A percentile compares a stretch with the other conserved stretches of the same genome.
Conservation (phyloP, 1,140 invertebrate species). For the Drosophila equinoxialis region DNA sequence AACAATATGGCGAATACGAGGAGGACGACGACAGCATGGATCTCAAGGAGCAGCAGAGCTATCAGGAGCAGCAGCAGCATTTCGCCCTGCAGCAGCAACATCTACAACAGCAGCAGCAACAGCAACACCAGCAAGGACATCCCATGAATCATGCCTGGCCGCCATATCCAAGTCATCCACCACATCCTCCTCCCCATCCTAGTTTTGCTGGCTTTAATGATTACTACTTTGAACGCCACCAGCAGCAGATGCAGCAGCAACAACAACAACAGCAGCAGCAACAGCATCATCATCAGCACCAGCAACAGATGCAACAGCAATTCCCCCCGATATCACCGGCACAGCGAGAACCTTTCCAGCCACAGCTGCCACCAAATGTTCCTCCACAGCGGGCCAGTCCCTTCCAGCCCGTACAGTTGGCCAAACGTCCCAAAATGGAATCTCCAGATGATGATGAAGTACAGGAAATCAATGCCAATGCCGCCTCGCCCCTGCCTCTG, state of each 20-base stretch:
- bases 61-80: constrained; percentile 68
- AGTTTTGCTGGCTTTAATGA: constrained; percentile 65
- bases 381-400: constrained; percentile 57
- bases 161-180: constrained; percentile 48
- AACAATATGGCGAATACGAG: constrained; percentile 78
- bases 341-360: constrained; percentile 65
- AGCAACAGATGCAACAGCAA: constrained; percentile 17
- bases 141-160: constrained; percentile 61
- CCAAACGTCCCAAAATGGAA: constrained; percentile 64
- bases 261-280: constrained; percentile 62
- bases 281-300: constrained; percentile 35
- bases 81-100: constrained; percentile 64
- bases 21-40: constrained; percentile 77
- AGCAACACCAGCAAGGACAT: constrained; percentile 29
- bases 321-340: constrained; percentile 40
- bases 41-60: constrained; percentile 66
- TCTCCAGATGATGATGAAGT: constrained; percentile 62
- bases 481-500: constrained; percentile 31
- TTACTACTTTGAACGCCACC: constrained; percentile 68
- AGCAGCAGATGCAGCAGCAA: constrained; percentile 64
- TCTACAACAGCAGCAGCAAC: constrained; percentile 55
- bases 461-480: constrained; percentile 59
- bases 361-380: constrained; percentile 66
- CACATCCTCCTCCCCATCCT: constrained; percentile 50
- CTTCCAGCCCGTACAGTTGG: constrained; percentile 63